A percentile compares a stretch with the other conserved stretches of the same genome.
Conservation (phyloP, 2,888 invertebrate species). For the Taphrorychus bicolor region DNA sequence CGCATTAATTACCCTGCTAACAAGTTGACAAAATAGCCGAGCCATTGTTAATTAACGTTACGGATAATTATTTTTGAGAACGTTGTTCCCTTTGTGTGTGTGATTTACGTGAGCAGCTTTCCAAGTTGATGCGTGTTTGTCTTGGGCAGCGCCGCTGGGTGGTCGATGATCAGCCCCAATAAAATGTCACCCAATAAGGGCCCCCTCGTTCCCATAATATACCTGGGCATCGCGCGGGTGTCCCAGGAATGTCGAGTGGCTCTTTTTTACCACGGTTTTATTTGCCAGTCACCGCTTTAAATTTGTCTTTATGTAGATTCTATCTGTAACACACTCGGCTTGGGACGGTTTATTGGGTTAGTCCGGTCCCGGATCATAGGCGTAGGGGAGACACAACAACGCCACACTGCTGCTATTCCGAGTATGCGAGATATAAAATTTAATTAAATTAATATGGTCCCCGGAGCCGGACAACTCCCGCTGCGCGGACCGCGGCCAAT, state of each 20-base stretch:
- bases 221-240: constrained; percentile 22
- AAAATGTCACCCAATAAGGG: constrained; percentile 39
- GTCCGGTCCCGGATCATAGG: constrained; percentile 1
- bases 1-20: not conserved
- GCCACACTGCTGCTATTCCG: too few species aligned
- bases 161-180: constrained; percentile 19
- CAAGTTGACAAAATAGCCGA: not conserved
- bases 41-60: not conserved
- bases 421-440: constrained; percentile 59
- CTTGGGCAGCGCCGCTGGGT: constrained; percentile 9
- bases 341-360: not conserved
- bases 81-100: not conserved
- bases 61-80: not conserved
- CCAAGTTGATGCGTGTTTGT: not conserved
- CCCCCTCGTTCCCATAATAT: constrained; percentile 16
- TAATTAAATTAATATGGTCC: constrained; percentile 59
- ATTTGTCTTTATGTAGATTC: constrained; percentile 53
- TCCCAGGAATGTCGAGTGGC: constrained; percentile 38
- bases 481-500: constrained; percentile 31
- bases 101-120: not conserved
- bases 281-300: constrained; percentile 58
- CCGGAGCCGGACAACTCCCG: constrained; percentile 38
- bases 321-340: constrained; percentile 32
- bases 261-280: constrained; percentile 42
- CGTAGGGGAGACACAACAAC: constrained; percentile 30